Evolutionary conservation across 1,140 invertebrate genomes (phyloP).

Genomic region (Sesamia nonagrioides): DNA sequence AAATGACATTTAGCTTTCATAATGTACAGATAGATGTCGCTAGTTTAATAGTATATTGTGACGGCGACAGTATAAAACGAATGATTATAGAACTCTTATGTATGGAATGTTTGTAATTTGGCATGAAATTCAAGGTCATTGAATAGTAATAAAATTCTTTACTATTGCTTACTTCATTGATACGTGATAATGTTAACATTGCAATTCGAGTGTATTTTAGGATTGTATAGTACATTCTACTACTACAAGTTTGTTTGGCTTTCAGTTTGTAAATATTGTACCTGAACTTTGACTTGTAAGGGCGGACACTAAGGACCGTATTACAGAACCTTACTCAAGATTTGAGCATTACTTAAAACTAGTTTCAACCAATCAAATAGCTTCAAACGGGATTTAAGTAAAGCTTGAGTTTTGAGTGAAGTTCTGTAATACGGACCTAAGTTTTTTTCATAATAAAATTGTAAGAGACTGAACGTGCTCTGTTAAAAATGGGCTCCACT

Average conservation of each 20-base stretch:
- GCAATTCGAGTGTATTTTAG: neutral
- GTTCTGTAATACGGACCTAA: too few relatives aligned
- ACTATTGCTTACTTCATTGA: slow-evolving; percentile 18
- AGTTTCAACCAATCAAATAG: too few relatives aligned
- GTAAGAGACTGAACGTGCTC: too few relatives aligned
- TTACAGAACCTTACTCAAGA: too few relatives aligned
- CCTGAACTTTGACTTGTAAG: too few relatives aligned
- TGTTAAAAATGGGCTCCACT: too few relatives aligned
- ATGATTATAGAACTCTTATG: neutral
- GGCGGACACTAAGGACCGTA: too few relatives aligned
- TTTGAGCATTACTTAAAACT: too few relatives aligned
- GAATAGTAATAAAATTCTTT: neutral
- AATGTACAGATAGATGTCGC: slow-evolving; percentile 7
- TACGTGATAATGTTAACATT: slow-evolving; percentile 2
- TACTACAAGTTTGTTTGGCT: neutral
- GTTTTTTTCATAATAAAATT: too few relatives aligned
- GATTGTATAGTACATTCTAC: neutral
- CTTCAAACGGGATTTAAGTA: too few relatives aligned
- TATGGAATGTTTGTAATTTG: slow-evolving; percentile 32
- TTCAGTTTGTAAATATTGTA: too few relatives aligned
- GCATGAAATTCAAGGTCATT: slow-evolving; percentile 19
- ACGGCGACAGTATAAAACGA: neutral
- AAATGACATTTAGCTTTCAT: neutral
- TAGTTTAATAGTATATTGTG: slow-evolving; percentile 1
- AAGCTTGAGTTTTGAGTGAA: too few relatives aligned